A percentile compares a stretch with the other conserved stretches of the same genome.
These are phyloP conservation scores for Toxostoma redivivum DNA, from an alignment of 2,113 vertebrate species.

Conservation along the genomic window DNA sequence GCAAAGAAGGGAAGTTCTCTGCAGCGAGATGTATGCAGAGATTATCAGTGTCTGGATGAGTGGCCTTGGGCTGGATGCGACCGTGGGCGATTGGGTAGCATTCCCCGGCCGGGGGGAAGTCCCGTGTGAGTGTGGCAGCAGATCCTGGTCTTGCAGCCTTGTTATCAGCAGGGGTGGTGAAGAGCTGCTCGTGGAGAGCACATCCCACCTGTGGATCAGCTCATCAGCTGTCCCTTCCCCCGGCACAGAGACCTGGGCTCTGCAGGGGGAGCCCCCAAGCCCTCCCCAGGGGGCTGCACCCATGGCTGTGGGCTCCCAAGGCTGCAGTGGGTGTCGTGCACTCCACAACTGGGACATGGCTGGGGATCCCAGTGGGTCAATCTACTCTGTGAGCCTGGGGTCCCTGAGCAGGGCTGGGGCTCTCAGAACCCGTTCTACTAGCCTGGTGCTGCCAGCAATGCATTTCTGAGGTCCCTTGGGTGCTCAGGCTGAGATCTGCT, in stretches of 20 bases:
- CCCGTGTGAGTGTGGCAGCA: accelerated
- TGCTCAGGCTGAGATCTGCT: neutral
- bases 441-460: neutral
- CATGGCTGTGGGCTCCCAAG: neutral
- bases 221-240: neutral
- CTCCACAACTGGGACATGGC: neutral
- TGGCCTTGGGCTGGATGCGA: neutral
- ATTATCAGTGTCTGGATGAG: neutral
- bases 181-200: accelerated
- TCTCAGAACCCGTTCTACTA: neutral
- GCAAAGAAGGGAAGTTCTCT: neutral
- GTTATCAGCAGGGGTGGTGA: neutral
- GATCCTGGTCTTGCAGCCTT: neutral
- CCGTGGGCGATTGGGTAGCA: neutral
- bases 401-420: neutral
- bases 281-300: neutral
- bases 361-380: neutral
- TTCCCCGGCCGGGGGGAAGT: accelerated
- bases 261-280: accelerated
- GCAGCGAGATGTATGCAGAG: neutral
- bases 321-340: neutral
- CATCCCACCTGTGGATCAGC: neutral
- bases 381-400: neutral
- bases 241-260: accelerated
- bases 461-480: neutral